Base-by-base conservation (phyloP, 1,140 invertebrate species). In the Pachyrhynchus sulphureomaculatus region DNA sequence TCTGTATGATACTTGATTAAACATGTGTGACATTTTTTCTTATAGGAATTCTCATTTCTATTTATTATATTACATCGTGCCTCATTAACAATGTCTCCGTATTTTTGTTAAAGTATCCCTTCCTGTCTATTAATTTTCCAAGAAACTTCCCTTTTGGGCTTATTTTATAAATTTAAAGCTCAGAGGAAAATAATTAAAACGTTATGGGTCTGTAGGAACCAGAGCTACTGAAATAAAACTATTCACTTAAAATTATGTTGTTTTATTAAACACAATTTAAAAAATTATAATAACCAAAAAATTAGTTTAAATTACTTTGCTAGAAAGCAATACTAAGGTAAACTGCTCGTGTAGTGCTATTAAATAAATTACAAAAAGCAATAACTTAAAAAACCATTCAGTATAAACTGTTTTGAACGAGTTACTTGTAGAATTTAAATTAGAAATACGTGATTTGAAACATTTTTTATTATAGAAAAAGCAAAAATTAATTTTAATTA, bases 281-380 rank as follows among this genome's bases (percentile, higher is more conserved):
- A 42, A 41, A 42, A 42, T 20, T 42, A 2, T 20, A 29, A 29
- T 29, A 42, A 42, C 39, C 39, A 42, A 42, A 21, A 37, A 42
- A 42, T 42, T 42, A 42, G 39, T 42, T 21, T 15, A 42, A 21
- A 18, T 42, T 42, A 20, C 1, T 42, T 21, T 42, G 39, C 39
- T 42, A 42, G 17, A 8, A 42, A 42, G 21, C 39, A 21, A 9
- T 29, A 29, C 18, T 21, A 18, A 42, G 10, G 39, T 42, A 18
- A 20, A 42, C 18, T 20, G 39, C 39, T 20, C 10, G 15, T 8
- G 12, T 42, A 18, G 39, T 42, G 39, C 39, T 42, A 42, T 42
- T 42, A 42, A 42, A 42, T 42, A 42, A 42, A 42, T 42, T 42
- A 42, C 10, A 20, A 42, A 42, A 42, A 42, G 39, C 39, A 42